A percentile compares a stretch with the other conserved stretches of the same genome.
These are phyloP conservation scores for Patagioenas fasciata DNA, from an alignment of 2,113 vertebrate genomes.

Conservation along the genomic window DNA sequence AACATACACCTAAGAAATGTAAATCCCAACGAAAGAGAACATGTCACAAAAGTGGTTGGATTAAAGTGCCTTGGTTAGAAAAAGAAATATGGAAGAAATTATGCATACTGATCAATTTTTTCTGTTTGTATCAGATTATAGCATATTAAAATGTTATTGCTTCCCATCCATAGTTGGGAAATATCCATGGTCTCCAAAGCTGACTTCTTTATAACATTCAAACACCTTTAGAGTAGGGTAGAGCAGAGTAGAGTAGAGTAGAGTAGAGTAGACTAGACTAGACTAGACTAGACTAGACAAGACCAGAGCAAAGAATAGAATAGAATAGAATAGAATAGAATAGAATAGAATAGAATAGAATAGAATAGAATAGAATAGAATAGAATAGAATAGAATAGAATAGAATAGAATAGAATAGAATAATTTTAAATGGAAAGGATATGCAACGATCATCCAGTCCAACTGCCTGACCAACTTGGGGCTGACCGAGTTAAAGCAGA, in stretches of 20 bases:
- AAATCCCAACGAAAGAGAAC: neutral
- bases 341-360: no score
- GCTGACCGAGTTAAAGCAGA: neutral
- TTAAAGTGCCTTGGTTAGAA: neutral
- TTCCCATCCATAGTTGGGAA: neutral
- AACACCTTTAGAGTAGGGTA: no score
- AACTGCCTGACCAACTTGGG: neutral
- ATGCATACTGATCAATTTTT: neutral
- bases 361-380: no score
- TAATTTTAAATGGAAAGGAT: neutral
- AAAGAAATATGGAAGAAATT: neutral
- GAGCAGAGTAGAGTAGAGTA: no score
- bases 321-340: no score
- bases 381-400: no score
- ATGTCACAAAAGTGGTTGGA: neutral
- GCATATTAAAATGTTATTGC: neutral
- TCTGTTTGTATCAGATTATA: neutral
- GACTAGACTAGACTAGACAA: no score
- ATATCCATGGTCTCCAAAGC: neutral
- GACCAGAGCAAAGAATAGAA: no score
- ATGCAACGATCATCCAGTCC: neutral
- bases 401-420: no score
- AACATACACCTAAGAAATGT: neutral
- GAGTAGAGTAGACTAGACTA: no score
- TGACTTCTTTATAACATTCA: neutral